Percentiles rank a stretch among this genome's conserved stretches.
Conservation (phyloP, 2,888 invertebrate species). For the Pollenia angustigena region DNA sequence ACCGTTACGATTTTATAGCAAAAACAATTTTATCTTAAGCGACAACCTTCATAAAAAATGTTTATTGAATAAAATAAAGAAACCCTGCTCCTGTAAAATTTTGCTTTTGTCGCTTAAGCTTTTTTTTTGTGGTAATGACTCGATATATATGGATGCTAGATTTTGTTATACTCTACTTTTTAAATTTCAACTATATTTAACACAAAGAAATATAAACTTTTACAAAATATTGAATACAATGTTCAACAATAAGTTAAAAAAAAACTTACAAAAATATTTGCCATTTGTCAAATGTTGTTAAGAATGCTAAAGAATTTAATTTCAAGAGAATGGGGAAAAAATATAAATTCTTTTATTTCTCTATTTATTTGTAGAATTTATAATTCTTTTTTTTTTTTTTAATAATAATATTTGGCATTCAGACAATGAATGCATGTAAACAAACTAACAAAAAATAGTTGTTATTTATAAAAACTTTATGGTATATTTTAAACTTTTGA, state of each 20-base stretch:
- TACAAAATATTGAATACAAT: constrained; percentile 50
- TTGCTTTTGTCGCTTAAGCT: no score
- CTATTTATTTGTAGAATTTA: constrained; percentile 8
- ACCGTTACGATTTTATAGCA: no score
- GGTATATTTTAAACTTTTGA: constrained; percentile 20
- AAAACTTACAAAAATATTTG: constrained; percentile 27
- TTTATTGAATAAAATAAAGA: no score
- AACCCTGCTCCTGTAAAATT: no score
- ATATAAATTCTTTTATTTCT: constrained; percentile 6
- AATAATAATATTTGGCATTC: constrained; percentile 31
- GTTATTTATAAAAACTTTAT: constrained; percentile 54
- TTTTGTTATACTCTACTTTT: no score
- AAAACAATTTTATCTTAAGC: no score
- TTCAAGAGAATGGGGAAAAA: constrained; percentile 9
- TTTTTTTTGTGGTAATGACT: no score
- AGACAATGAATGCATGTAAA: constrained; percentile 40
- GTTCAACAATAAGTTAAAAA: constrained; percentile 2
- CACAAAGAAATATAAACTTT: background rate
- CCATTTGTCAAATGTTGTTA: constrained; percentile 54
- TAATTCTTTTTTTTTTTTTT: background rate
- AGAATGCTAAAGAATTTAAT: constrained; percentile 60
- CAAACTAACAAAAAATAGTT: constrained; percentile 17
- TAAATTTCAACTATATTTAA: no score
- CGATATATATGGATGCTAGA: no score
- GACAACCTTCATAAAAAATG: no score